phyloP scores from a whole-genome alignment of 1,140 invertebrate species.

The Bombyx mandarina region DNA sequence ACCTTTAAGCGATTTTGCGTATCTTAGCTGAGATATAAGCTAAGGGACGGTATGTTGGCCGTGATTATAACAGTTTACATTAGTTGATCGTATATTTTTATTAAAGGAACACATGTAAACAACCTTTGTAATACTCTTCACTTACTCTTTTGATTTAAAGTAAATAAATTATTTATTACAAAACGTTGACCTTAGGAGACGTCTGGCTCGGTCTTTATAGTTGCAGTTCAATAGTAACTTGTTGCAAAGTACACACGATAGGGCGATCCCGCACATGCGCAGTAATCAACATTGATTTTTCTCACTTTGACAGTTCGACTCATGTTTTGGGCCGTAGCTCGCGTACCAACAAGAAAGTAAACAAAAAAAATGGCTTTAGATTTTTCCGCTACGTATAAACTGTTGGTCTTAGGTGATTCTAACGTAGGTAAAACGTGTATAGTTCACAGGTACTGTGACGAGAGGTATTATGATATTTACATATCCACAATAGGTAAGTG shows the following conservation, averaged over 20 bases:
- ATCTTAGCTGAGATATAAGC: no score
- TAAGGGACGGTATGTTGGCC: no score
- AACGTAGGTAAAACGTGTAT: conserved; percentile 95
- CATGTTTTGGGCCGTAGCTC: conserved; percentile 57
- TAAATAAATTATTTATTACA: no score
- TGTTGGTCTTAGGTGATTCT: conserved; percentile 90
- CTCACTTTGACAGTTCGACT: conserved; percentile 62
- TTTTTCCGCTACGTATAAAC: conserved; percentile 87
- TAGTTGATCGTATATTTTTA: no score
- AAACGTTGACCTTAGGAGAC: no score
- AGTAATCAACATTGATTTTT: conserved; percentile 59
- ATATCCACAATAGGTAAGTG: conserved; percentile 91
- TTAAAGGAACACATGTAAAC: no score
- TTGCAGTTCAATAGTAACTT: conserved; percentile 19
- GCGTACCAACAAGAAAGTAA: conserved; percentile 50
- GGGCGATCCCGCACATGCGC: conserved; percentile 51
- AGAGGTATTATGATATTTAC: conserved; percentile 91
- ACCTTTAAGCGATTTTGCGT: no score
- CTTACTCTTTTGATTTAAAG: no score
- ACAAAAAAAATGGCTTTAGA: conserved; percentile 81
- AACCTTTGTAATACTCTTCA: no score
- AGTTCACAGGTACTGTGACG: conserved; percentile 91
- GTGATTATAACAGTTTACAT: no score
- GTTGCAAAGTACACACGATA: conserved; percentile 22
- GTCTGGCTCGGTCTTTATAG: no score